Percentiles rank a stretch among this genome's conserved stretches.
Evolutionary conservation across 2,888 invertebrate genomes (phyloP).

Genomic region (Seira musarum): DNA sequence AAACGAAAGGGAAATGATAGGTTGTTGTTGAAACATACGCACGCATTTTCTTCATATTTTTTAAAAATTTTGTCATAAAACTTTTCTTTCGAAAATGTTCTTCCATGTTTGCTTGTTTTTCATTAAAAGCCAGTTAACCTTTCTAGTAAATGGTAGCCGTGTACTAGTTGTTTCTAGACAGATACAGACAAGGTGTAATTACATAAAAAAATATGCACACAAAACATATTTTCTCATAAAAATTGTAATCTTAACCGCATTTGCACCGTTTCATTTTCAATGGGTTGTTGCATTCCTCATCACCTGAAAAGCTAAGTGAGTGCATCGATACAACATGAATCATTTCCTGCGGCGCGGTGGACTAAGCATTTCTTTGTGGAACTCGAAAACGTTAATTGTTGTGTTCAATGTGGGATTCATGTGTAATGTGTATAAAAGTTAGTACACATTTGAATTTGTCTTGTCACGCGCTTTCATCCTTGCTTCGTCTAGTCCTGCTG

Average conservation of each 20-base stretch:
- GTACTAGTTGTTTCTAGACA: background rate
- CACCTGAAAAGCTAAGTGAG: slow-evolving; percentile 9
- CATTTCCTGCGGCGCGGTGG: slow-evolving; percentile 1
- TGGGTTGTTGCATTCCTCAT: background rate
- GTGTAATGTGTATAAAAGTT: background rate
- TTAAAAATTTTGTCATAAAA: slow-evolving; percentile 5
- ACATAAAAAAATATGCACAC: background rate
- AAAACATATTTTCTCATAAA: background rate
- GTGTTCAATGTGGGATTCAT: background rate
- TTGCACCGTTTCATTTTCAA: background rate
- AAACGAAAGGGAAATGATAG: slow-evolving; percentile 15
- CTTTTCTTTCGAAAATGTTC: background rate
- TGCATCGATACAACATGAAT: background rate
- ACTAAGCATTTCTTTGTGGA: slow-evolving; percentile 2
- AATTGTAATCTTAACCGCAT: background rate
- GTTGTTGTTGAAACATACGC: background rate
- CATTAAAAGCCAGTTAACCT: too few relatives aligned
- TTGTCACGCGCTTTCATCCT: background rate
- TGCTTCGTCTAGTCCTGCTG: background rate
- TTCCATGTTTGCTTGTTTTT: background rate
- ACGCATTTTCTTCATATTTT: background rate
- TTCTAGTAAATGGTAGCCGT: background rate
- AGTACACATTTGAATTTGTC: background rate
- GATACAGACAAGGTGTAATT: background rate
- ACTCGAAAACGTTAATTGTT: slow-evolving; percentile 6